Percentiles rank a stretch among this genome's conserved stretches.
These are phyloP conservation scores for Ennomos erosarius DNA, from an alignment of 2,888 invertebrate genomes.

Conservation along the genomic window DNA sequence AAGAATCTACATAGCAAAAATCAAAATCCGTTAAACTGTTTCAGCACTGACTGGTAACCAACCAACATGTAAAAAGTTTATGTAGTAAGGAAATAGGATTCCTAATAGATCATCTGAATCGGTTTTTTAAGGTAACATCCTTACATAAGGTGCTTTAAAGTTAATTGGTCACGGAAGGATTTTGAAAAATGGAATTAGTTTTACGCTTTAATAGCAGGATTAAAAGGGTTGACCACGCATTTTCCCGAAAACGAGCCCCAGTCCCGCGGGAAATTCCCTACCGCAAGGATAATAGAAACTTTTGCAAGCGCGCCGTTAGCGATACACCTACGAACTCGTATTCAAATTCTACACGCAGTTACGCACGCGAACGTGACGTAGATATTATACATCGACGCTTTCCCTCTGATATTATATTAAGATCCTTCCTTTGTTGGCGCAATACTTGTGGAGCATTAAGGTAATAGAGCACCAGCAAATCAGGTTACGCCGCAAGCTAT, in stretches of 20 bases:
- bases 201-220: conserved; percentile 29
- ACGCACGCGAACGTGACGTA: conserved; percentile 49
- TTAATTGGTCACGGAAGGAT: conserved; percentile 7
- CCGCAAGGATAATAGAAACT: conserved; percentile 44
- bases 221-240: conserved; percentile 37
- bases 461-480: conserved; percentile 76
- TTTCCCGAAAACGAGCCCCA: conserved; percentile 25
- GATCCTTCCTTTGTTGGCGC: conserved; percentile 70
- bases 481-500: conserved; percentile 74
- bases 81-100: too few species aligned
- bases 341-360: conserved; percentile 61
- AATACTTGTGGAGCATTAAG: conserved; percentile 74
- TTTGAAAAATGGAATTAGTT: conserved; percentile 27
- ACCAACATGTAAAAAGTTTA: too few species aligned
- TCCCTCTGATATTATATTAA: conserved; percentile 70
- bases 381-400: conserved; percentile 34
- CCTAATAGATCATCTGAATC: too few species aligned
- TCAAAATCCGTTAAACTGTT: too few species aligned
- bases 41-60: too few species aligned
- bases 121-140: too few species aligned
- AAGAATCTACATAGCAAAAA: too few species aligned
- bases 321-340: conserved; percentile 46
- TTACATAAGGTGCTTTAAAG: too few species aligned
- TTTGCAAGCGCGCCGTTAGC: conserved; percentile 37
- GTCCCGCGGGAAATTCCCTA: conserved; percentile 38